Evolutionary conservation across 1,140 invertebrate genomes (phyloP), one percentile per base, ranked within the genome.

Genomic region (Anadara kagoshimensis): DNA sequence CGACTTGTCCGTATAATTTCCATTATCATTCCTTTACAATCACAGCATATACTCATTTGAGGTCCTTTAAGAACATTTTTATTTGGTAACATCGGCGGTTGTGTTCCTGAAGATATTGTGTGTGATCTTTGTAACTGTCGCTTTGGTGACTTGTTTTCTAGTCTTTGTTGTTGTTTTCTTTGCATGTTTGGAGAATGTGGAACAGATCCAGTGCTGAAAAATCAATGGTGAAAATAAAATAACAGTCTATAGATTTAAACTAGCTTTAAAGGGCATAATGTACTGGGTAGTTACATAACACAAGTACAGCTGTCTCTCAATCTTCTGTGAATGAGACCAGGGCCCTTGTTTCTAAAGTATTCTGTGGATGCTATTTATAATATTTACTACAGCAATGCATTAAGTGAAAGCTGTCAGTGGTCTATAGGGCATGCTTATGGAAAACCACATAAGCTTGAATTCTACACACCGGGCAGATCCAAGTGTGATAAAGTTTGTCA

Each of bases 11-110:
- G 94, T 81, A 97, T 97, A 83, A 97, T 97, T 89, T 97, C 95
- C 75, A 96, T 92, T 44, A 98, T 94, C 94, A 98, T 95, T 11
- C 94, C 93, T 85, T 96, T 96, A 90, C 97, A 98, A 90, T 98
- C 96, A 84, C 95, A 93, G 87, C 96, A 98, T 22, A 98, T 95
- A 44, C 94, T 93, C 92, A 96, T 95, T 80, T 94, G 92, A 47
- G 95, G 92, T 57, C 95, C 92, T 91, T 83, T 94, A 92, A 78
- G 44, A 20, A 76, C 64, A 24, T 73, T 69, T n/a, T 79, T 69
- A 62, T 72, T 75, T 5, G 68, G 75, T 65, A 90, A 53, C 16
- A 45, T 20, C 84, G 85, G 54, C 85, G 87, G 61, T 84, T 84
- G 24, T 77, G 83, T 82, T 73, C 75, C 41, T 61, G 78, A 69